Evolutionary conservation across 2,888 invertebrate genomes (phyloP).

Genomic region (Hyppa rectilinea): DNA sequence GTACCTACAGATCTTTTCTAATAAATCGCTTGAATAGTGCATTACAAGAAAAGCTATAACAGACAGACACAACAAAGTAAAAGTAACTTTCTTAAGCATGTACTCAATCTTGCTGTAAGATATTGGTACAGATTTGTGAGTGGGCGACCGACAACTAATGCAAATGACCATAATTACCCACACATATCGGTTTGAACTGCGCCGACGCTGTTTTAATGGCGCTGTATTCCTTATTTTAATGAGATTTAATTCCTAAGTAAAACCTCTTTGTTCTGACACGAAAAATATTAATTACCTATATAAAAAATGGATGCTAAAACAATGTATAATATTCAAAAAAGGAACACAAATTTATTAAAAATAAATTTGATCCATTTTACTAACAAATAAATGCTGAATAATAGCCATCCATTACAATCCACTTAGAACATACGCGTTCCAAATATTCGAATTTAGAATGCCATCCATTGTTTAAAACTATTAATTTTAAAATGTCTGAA

Average conservation of each 20-base stretch:
- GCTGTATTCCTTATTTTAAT: slow-evolving; percentile 21
- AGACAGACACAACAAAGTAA: background rate
- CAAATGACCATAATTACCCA: slow-evolving; percentile 50
- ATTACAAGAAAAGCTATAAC: background rate
- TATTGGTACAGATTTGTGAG: slow-evolving; percentile 31
- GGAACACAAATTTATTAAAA: background rate
- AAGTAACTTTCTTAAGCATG: background rate
- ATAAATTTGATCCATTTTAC: background rate
- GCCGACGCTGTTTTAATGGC: slow-evolving; percentile 16
- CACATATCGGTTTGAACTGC: slow-evolving; percentile 30
- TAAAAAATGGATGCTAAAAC: no score
- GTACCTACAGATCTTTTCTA: no score
- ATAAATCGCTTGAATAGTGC: background rate
- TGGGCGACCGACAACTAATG: slow-evolving; percentile 47
- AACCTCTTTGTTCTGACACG: background rate
- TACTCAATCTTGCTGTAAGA: slow-evolving; percentile 19
- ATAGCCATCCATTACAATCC: slow-evolving; percentile 4
- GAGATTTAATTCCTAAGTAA: background rate
- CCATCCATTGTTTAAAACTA: slow-evolving; percentile 48
- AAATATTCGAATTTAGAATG: slow-evolving; percentile 51
- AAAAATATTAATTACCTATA: no score
- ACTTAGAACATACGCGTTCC: slow-evolving; percentile 18
- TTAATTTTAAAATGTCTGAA: slow-evolving; percentile 53
- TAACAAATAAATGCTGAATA: slow-evolving; percentile 20
- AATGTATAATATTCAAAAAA: no score